These are phyloP conservation scores for Venusia cambrica DNA, from an alignment of 2,888 invertebrate species.

Conservation along the genomic window DNA sequence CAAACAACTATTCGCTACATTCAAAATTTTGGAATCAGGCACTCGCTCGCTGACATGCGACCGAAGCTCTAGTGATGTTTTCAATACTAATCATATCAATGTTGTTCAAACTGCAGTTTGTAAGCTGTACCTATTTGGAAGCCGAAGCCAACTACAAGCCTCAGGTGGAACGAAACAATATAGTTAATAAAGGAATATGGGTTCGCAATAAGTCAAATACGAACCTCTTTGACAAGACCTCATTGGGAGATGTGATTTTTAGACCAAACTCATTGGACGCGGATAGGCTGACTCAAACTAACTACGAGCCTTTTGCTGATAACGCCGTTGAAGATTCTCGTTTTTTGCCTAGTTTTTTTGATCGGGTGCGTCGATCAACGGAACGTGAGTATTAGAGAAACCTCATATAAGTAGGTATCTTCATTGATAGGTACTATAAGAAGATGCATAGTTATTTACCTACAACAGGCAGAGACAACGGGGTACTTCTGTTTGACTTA, in stretches of 20 bases:
- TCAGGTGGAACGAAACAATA: slow-evolving; percentile 53
- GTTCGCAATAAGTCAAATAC: slow-evolving; percentile 31
- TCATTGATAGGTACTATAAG: no score
- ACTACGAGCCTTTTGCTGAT: slow-evolving; percentile 44
- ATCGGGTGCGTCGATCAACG: slow-evolving; percentile 49
- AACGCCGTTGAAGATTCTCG: slow-evolving; percentile 39
- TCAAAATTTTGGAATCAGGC: slow-evolving; percentile 36
- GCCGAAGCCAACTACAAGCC: slow-evolving; percentile 43
- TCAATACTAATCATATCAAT: slow-evolving; percentile 37
- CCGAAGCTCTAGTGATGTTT: slow-evolving; percentile 47
- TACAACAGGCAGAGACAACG: no score
- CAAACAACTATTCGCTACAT: slow-evolving; percentile 44
- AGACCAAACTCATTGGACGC: slow-evolving; percentile 51
- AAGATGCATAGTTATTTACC: no score
- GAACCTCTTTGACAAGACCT: slow-evolving; percentile 29
- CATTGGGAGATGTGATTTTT: slow-evolving; percentile 41
- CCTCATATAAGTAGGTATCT: no score
- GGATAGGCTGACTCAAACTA: slow-evolving; percentile 48
- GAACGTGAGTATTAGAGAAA: slow-evolving; percentile 56
- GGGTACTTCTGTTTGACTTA: no score
- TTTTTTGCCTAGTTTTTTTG: slow-evolving; percentile 43
- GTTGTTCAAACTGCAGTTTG: slow-evolving; percentile 28
- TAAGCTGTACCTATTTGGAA: slow-evolving; percentile 34
- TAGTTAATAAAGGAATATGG: slow-evolving; percentile 64
- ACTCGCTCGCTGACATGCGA: slow-evolving; percentile 19